A percentile compares a stretch with the other conserved stretches of the same genome.
Conservation (phyloP, 1,140 invertebrate species). For the Formica selysi region DNA sequence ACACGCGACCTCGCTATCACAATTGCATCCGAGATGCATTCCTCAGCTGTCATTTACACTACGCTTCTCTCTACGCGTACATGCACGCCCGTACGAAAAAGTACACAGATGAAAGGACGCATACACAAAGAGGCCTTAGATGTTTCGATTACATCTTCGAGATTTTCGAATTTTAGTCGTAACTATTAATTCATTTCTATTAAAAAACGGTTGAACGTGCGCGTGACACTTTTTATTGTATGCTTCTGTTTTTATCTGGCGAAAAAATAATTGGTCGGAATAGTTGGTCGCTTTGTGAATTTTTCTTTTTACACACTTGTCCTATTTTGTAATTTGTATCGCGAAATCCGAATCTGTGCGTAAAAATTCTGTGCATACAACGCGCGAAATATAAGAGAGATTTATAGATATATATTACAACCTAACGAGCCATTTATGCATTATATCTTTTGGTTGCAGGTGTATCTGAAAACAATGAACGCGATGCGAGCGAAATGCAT, state of each 20-base stretch:
- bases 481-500: conserved; percentile 50
- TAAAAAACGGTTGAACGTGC: not conserved
- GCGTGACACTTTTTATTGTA: not conserved
- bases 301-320: not conserved
- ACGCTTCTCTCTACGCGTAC: not conserved
- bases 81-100: not conserved
- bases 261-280: not conserved
- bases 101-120: not conserved
- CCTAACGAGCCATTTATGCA: conserved; percentile 48
- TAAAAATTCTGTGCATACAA: conserved; percentile 1
- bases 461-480: conserved; percentile 63
- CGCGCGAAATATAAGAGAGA: not conserved
- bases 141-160: not conserved
- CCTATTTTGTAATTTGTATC: not conserved
- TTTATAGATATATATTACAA: conserved; percentile 15
- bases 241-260: not conserved
- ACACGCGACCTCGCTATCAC: conserved; percentile 62
- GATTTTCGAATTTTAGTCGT: not conserved
- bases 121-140: conserved; percentile 11
- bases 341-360: not conserved
- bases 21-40: conserved; percentile 68
- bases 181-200: not conserved
- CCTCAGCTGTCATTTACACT: conserved; percentile 74
- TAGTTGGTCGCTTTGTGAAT: not conserved
- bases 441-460: conserved; percentile 43